phyloP scores from a whole-genome alignment of 2,797 vertebrate species.

The Distichodus sexfasciatus region DNA sequence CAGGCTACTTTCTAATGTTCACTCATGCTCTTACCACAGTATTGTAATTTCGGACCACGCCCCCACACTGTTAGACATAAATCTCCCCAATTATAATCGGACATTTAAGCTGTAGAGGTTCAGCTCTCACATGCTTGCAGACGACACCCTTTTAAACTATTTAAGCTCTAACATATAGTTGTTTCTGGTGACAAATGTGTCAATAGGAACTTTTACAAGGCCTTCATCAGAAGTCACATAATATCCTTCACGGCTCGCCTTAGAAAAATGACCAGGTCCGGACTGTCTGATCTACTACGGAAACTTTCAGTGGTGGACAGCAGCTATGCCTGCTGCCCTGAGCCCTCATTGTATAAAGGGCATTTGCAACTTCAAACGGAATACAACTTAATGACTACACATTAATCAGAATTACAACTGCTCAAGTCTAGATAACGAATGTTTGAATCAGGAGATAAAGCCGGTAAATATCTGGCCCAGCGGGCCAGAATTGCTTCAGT shows the following conservation, averaged over 20 bases:
- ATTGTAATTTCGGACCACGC: background rate
- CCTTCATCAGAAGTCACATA: slow-evolving; percentile 9
- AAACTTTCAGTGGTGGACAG: background rate
- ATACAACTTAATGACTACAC: background rate
- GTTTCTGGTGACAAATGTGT: slow-evolving; percentile 5
- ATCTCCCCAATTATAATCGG: background rate
- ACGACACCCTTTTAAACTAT: background rate
- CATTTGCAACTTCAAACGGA: background rate
- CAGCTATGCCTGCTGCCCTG: background rate
- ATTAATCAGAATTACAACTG: background rate
- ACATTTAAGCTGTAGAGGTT: background rate
- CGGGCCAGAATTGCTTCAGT: too few relatives aligned
- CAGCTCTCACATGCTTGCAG: background rate
- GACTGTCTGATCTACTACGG: background rate
- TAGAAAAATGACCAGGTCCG: background rate
- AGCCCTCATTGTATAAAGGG: background rate
- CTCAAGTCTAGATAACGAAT: background rate
- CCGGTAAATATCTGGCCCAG: background rate
- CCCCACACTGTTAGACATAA: background rate
- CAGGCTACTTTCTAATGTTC: background rate
- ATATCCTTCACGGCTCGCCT: slow-evolving; percentile 9
- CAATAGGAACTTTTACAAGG: slow-evolving; percentile 5
- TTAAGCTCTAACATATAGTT: background rate
- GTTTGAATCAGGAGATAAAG: background rate
- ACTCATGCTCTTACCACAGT: background rate